Evolutionary conservation across 2,113 vertebrate genomes (phyloP).

Genomic region (Cheirogaleus medius): DNA sequence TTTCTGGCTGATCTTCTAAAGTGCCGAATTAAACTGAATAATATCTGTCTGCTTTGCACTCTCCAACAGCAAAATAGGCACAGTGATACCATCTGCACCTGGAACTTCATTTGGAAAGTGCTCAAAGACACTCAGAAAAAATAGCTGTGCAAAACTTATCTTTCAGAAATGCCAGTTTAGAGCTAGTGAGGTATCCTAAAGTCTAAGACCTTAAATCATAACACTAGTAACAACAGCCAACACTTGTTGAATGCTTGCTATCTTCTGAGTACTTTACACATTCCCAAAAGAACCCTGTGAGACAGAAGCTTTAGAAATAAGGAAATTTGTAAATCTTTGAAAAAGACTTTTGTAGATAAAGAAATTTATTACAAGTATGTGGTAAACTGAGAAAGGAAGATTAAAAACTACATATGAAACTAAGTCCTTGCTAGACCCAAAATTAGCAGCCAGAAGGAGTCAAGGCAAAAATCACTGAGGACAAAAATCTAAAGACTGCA

Average conservation of each 20-base stretch:
- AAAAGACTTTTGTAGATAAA: not conserved
- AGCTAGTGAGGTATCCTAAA: not conserved
- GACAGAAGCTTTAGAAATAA: not conserved
- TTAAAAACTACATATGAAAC: not conserved
- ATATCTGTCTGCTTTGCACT: not conserved
- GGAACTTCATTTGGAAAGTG: slow-evolving; percentile 17
- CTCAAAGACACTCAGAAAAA: not conserved
- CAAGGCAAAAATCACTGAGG: not conserved
- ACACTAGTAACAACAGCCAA: not conserved
- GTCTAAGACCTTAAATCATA: not conserved
- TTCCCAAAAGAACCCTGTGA: not conserved
- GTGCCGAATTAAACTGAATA: not conserved
- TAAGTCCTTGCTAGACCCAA: not conserved
- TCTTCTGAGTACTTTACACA: not conserved
- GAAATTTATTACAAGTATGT: not conserved
- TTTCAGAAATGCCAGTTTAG: not conserved
- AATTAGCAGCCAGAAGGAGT: not conserved
- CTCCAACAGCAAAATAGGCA: not conserved
- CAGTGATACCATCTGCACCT: not conserved
- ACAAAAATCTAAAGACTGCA: not conserved
- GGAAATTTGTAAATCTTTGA: not conserved
- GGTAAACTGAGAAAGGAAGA: not conserved
- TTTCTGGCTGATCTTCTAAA: not conserved
- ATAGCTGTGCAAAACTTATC: not conserved
- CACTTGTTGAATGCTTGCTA: not conserved